These are phyloP conservation scores for Platalea minor DNA, from an alignment of 2,797 vertebrate genomes.

Conservation along the genomic window DNA sequence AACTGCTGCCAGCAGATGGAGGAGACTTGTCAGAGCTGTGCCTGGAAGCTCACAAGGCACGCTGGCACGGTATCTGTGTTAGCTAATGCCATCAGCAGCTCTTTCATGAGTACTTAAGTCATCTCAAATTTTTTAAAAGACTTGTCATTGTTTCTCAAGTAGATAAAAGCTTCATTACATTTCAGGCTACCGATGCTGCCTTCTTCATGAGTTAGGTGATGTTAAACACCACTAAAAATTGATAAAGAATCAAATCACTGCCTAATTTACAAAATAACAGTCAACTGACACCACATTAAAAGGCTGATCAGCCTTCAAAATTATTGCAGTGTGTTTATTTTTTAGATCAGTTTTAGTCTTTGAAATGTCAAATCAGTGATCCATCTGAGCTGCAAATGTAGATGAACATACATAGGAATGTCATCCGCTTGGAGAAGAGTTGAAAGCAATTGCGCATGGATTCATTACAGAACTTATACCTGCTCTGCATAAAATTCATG, in stretches of 20 bases:
- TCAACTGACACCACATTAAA: slow-evolving; percentile 68
- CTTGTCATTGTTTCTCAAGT: slow-evolving; percentile 52
- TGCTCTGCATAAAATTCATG: slow-evolving; percentile 54
- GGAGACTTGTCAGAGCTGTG: neutral
- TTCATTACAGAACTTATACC: slow-evolving; percentile 34
- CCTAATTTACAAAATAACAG: slow-evolving; percentile 69
- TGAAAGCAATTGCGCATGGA: slow-evolving; percentile 48
- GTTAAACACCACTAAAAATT: slow-evolving; percentile 68
- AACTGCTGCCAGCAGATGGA: neutral
- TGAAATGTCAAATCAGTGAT: slow-evolving; percentile 71
- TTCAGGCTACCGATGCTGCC: slow-evolving; percentile 27
- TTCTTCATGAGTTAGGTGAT: slow-evolving; percentile 47
- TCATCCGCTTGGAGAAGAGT: slow-evolving; percentile 10
- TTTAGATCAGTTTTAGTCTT: slow-evolving; percentile 69
- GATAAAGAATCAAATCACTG: slow-evolving; percentile 65
- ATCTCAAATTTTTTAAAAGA: slow-evolving; percentile 53
- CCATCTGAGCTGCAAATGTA: slow-evolving; percentile 43
- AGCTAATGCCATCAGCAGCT: slow-evolving; percentile 15
- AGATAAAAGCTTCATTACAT: slow-evolving; percentile 60
- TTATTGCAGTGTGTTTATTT: slow-evolving; percentile 69
- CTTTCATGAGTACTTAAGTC: slow-evolving; percentile 41
- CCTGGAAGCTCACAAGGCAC: neutral
- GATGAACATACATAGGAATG: slow-evolving; percentile 45
- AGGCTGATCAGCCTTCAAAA: slow-evolving; percentile 73
- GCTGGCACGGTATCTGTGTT: neutral